Percentiles rank a stretch among this genome's conserved stretches.
Evolutionary conservation across 1,140 invertebrate species (phyloP).

Genomic region (Trypoxylus dichotomus): DNA sequence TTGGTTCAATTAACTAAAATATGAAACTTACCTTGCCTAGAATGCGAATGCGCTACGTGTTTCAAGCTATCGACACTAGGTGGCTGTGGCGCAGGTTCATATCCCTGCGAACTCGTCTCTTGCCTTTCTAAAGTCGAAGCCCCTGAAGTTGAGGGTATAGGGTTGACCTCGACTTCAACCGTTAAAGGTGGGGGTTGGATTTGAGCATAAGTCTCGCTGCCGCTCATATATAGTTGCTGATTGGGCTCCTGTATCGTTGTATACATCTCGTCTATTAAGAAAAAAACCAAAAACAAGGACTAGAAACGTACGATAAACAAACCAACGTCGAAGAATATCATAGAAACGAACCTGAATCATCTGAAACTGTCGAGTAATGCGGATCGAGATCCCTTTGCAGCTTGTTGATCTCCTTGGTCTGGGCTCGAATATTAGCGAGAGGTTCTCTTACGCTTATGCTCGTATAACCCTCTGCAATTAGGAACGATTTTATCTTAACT

Average conservation of each 20-base stretch:
- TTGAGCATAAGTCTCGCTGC: slow-evolving; percentile 87
- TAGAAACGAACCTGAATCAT: slow-evolving; percentile 71
- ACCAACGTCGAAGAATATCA: not conserved
- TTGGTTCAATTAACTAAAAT: no score
- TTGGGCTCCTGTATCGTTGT: slow-evolving; percentile 83
- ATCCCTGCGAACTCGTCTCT: slow-evolving; percentile 31
- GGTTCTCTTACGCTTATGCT: slow-evolving; percentile 89
- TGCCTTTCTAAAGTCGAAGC: slow-evolving; percentile 33
- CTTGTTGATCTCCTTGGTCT: slow-evolving; percentile 56
- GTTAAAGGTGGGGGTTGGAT: slow-evolving; percentile 69
- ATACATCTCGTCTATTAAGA: slow-evolving; percentile 80
- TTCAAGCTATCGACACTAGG: slow-evolving; percentile 64
- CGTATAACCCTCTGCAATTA: slow-evolving; percentile 76
- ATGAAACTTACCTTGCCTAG: slow-evolving; percentile 57
- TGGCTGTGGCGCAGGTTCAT: slow-evolving; percentile 52
- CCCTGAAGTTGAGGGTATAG: slow-evolving; percentile 40
- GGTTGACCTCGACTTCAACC: slow-evolving; percentile 58
- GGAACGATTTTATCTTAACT: not conserved
- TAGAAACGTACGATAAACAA: not conserved
- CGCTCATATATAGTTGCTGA: slow-evolving; percentile 71
- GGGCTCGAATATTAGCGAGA: slow-evolving; percentile 70
- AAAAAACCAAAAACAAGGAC: not conserved
- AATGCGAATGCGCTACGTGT: slow-evolving; percentile 66
- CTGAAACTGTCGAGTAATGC: slow-evolving; percentile 81
- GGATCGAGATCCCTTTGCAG: slow-evolving; percentile 62